phyloP scores from a whole-genome alignment of 1,140 invertebrate genomes.

The Heliothis virescens region DNA sequence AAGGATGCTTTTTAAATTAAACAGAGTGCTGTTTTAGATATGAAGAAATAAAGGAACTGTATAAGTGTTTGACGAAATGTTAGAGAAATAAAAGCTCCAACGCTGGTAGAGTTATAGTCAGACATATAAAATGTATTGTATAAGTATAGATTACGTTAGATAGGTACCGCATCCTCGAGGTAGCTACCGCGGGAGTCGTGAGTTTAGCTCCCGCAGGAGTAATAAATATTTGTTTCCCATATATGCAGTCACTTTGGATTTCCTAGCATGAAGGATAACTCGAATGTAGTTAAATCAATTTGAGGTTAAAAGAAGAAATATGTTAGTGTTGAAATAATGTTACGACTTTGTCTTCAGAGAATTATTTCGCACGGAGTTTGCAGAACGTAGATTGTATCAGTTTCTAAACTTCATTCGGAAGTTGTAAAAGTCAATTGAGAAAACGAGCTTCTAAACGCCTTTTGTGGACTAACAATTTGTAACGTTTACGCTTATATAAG shows the following conservation, averaged over 20 bases:
- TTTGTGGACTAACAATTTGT: constrained; percentile 18
- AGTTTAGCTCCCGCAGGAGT: constrained; percentile 24
- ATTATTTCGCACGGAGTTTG: constrained; percentile 13
- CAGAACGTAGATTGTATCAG: constrained; percentile 30
- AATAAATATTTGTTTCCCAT: constrained; percentile 44
- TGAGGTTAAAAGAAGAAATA: constrained; percentile 33
- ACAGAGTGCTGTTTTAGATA: too few relatives aligned
- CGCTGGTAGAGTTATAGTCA: constrained; percentile 7
- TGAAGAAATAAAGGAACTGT: too few relatives aligned
- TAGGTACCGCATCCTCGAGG: constrained; percentile 11
- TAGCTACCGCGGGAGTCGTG: constrained; percentile 26
- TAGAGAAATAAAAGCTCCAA: not conserved
- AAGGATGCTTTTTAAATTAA: too few relatives aligned
- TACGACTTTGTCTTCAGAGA: constrained; percentile 3
- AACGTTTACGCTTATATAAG: constrained; percentile 3
- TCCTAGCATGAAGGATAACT: constrained; percentile 30
- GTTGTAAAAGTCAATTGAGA: constrained; percentile 31
- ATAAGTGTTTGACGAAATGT: too few relatives aligned
- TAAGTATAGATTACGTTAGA: constrained; percentile 18
- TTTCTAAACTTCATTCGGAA: constrained; percentile 35
- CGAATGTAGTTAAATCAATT: constrained; percentile 33
- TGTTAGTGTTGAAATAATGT: constrained; percentile 22
- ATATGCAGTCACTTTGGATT: constrained; percentile 44
- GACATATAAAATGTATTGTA: constrained; percentile 36
- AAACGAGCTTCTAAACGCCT: constrained; percentile 29